Percentiles rank a stretch among this genome's conserved stretches.
These are phyloP conservation scores for Pelosia muscerda DNA, from an alignment of 2,888 invertebrate species.

Conservation along the genomic window DNA sequence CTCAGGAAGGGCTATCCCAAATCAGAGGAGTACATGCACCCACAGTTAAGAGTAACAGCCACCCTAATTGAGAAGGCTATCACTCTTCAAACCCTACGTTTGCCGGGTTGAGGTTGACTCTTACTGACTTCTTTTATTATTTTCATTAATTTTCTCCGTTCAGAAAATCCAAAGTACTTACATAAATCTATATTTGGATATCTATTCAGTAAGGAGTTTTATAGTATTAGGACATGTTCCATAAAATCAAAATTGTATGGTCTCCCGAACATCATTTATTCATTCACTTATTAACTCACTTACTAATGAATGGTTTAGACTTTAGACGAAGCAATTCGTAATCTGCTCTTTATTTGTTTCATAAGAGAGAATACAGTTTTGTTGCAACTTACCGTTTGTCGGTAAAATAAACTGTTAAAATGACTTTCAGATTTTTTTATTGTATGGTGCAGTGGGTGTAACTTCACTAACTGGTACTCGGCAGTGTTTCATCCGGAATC, in stretches of 20 bases:
- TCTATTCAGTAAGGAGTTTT: not conserved
- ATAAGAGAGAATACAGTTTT: conserved; percentile 8
- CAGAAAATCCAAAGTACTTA: not conserved
- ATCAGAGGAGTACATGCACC: too few relatives aligned
- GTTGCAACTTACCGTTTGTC: conserved; percentile 19
- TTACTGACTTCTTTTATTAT: too few relatives aligned
- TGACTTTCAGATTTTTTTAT: conserved; percentile 3
- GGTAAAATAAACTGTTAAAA: conserved; percentile 15
- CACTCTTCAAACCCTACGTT: too few relatives aligned
- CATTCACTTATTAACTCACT: conserved; percentile 54
- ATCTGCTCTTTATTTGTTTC: conserved; percentile 36
- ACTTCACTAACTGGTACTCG: not conserved
- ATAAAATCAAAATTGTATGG: conserved; percentile 20
- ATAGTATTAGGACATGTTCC: not conserved
- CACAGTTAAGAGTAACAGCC: too few relatives aligned
- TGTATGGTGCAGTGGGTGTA: not conserved
- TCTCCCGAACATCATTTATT: conserved; percentile 47
- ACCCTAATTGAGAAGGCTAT: too few relatives aligned
- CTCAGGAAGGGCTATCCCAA: too few relatives aligned
- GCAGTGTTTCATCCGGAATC: not conserved
- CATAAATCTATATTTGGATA: not conserved
- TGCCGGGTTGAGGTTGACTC: too few relatives aligned
- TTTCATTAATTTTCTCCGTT: not conserved
- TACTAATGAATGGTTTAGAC: conserved; percentile 55
- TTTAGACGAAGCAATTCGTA: conserved; percentile 46